Evolutionary conservation across 2,888 invertebrate species (phyloP).

Genomic region (Epinotia brunnichana): DNA sequence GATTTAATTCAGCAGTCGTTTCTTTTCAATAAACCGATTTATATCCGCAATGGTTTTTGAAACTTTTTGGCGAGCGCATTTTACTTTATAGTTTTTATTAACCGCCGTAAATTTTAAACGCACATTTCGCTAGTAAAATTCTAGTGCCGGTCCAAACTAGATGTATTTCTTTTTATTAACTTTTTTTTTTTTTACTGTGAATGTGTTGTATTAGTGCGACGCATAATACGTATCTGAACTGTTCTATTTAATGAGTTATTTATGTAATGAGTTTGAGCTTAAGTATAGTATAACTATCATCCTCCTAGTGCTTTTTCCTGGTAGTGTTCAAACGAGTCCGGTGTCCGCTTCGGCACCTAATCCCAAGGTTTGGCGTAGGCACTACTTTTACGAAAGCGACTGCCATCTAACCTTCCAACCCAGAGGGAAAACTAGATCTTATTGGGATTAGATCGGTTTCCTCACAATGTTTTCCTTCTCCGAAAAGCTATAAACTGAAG

Average conservation of each 20-base stretch:
- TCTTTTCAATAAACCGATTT: conserved; percentile 22
- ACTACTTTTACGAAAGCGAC: no score
- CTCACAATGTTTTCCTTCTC: no score
- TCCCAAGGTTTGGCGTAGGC: no score
- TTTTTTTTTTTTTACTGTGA: no score
- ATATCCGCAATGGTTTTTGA: conserved; percentile 15
- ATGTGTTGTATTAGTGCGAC: background rate
- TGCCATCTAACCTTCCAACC: no score
- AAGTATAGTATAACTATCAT: no score
- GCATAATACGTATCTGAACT: background rate
- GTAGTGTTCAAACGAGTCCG: no score
- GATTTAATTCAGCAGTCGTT: conserved; percentile 1
- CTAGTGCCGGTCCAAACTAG: background rate
- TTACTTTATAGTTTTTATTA: background rate
- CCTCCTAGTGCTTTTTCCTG: no score
- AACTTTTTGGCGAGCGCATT: background rate
- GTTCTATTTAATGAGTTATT: background rate
- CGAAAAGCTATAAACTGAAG: no score
- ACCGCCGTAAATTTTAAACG: background rate
- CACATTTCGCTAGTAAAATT: background rate
- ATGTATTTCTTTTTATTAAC: background rate
- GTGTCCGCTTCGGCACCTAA: no score
- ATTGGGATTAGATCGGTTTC: no score
- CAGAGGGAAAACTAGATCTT: no score
- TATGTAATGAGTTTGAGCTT: background rate